Evolutionary conservation across 2,113 vertebrate species (phyloP), one percentile per base, ranked within the genome.

Genomic region (Lates calcarifer): DNA sequence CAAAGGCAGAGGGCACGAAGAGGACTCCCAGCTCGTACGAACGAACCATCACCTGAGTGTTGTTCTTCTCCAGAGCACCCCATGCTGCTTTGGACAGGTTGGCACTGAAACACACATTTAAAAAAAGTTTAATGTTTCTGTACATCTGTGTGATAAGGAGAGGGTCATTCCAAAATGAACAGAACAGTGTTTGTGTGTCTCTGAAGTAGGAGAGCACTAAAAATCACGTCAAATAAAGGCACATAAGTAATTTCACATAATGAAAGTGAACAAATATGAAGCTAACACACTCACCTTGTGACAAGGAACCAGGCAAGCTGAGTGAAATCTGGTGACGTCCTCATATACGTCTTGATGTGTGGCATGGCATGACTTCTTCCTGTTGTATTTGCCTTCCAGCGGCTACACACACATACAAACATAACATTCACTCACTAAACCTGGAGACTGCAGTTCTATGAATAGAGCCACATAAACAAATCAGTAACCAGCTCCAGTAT

Each of bases 31-130:
- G 96, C 91, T 99, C 98, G 0, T 98, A 99, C 1, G 98, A 99
- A 3, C 98, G 97, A 37, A 99, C 96, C 97, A 99, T 99, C 77
- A 99, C 83, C 74, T 99, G 98, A 7, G 94, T 85, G 69, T 95
- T 97, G 26, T 95, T 98, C 91, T 99, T 99, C 93, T 99, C 98
- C 79, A 99, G 71, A 0, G 95, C 95, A 18, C 98, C 98, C 98
- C 98, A 99, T 0, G 98, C 98, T 15, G 98, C 98, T 92, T 99
- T 99, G 83, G 98, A 99, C 45, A 99, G 93, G 91, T 99, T 99
- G 0, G 98, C 96, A 85, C 98, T 99, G 79, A 56, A 68, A 57
- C 41, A 79, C 78, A 79, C 8, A 72, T 10, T 74, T 4, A 71
- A 0, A 68, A 11, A 43, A 2, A 0, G 14, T 15, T 55, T 63